Base-by-base conservation (phyloP, 2,888 invertebrate species). In the Sinohyriopsis cumingii region DNA sequence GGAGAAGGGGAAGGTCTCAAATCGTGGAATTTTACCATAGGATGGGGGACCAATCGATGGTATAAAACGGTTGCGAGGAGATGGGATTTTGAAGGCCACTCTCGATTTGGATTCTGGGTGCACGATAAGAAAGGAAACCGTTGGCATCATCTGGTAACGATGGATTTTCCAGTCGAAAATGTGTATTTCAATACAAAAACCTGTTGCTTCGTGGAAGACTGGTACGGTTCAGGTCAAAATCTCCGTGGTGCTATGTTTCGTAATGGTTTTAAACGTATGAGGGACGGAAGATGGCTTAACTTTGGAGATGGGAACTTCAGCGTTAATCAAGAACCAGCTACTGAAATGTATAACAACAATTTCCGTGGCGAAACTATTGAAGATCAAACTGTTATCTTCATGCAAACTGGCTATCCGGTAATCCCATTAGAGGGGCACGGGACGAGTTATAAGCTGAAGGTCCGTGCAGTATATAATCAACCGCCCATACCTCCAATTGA, bases 1-100 rank as follows among this genome's bases (percentile, higher is more conserved):
- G 74, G 74, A 6, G 78, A 78, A 66, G 76, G 78, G n/a, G 67
- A 70, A 6, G 76, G 76, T 3, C 45, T 78, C 20, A 78, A 78
- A 54, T 72, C 74, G 19, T 67, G 72, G 71, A 78, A 78, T 60
- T 76, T 76, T 65, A 67, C 64, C 22, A 59, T 74, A 12, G 72
- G 68, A 7, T 78, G 78, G 78, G 67, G 72, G 56, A 63, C 74
- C 18, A 68, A 76, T 45, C 57, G 62, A 28, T 78, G 78, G 76
- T 78, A 74, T 64, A 78, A 72, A 5, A 28, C 74, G 57, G 71
- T 78, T 20, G 60, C 66, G 12, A 59, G 76, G 22, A 62, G 78
- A 45, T 78, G 78, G 78, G 64, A 71, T 56, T 20, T 28, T 18
- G 54, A 59, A 19, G 68, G 55, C 5, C 57, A 71, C 53, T 71